A percentile compares a stretch with the other conserved stretches of the same genome.
phyloP scores from a whole-genome alignment of 2,888 invertebrate genomes.

The Parnassius orleans region DNA sequence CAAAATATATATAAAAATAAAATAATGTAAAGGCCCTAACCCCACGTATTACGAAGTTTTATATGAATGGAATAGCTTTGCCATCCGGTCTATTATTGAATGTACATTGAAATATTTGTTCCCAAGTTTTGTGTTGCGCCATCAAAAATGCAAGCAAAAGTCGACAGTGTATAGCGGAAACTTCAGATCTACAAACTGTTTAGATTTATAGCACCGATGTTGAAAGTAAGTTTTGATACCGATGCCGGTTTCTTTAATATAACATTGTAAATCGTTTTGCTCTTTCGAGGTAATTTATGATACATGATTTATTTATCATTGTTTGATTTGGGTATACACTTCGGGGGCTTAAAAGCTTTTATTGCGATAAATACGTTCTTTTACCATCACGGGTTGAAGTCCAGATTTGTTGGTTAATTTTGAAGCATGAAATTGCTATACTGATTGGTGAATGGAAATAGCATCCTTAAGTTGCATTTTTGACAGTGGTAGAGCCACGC shows the following conservation, averaged over 20 bases:
- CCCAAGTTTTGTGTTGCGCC: neutral
- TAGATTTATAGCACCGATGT: neutral
- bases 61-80: neutral
- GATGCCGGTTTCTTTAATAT: constrained; percentile 1
- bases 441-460: too few species aligned
- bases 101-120: neutral
- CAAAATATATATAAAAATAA: neutral
- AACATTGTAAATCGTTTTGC: constrained; percentile 6
- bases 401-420: too few species aligned
- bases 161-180: neutral
- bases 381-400: neutral
- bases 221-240: neutral
- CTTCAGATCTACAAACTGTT: neutral
- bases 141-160: neutral
- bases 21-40: neutral
- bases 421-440: too few species aligned
- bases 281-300: neutral
- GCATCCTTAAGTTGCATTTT: too few species aligned
- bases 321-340: neutral
- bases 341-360: neutral
- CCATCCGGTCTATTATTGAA: neutral
- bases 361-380: neutral
- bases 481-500: too few species aligned
- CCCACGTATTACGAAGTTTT: neutral
- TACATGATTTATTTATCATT: constrained; percentile 1